Evolutionary conservation across 2,797 vertebrate genomes (phyloP).

Genomic region (Gila robusta): DNA sequence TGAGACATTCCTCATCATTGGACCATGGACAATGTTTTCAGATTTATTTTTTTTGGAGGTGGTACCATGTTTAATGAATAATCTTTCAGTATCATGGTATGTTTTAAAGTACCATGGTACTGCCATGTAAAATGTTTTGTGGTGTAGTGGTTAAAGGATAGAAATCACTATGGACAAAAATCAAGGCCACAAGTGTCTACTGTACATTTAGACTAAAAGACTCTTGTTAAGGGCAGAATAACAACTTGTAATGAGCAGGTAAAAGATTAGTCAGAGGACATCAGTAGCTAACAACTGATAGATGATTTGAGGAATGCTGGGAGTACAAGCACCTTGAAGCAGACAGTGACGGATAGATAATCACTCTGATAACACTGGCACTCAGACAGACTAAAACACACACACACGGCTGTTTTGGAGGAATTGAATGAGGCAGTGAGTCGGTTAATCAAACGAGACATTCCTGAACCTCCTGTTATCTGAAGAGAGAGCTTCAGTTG

Average conservation of each 20-base stretch:
- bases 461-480: slow-evolving; percentile 6
- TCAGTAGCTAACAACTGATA: neutral
- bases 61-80: neutral
- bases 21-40: neutral
- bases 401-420: neutral
- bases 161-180: neutral
- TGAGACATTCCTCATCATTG: neutral
- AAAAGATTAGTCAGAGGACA: neutral
- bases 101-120: neutral
- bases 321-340: slow-evolving; percentile 31
- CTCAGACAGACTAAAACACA: neutral
- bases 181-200: neutral
- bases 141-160: neutral
- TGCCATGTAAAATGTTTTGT: neutral
- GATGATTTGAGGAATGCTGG: slow-evolving; percentile 20
- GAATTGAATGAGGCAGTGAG: neutral
- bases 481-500: neutral
- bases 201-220: neutral
- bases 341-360: slow-evolving; percentile 28
- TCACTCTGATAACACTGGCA: slow-evolving; percentile 21
- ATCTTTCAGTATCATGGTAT: neutral
- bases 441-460: neutral
- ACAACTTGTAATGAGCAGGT: slow-evolving; percentile 3
- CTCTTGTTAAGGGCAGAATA: slow-evolving; percentile 1
- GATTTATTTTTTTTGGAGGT: neutral